Percentiles rank a stretch among this genome's conserved stretches.
Evolutionary conservation across 23 tunicate genomes (phyloP).

Genomic region (Styela clava): DNA sequence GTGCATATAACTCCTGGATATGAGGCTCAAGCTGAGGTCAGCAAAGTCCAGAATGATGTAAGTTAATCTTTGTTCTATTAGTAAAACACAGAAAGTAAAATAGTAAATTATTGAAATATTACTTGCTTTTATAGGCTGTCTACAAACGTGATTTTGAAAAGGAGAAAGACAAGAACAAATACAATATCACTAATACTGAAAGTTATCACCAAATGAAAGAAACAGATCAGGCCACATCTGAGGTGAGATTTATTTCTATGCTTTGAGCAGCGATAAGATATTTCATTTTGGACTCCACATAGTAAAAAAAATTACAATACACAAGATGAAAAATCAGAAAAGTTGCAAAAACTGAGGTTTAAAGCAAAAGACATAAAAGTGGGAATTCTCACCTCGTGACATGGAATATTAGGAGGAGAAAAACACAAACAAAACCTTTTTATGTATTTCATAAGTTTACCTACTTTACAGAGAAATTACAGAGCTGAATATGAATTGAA

Average conservation of each 20-base stretch:
- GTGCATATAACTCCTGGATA: constrained; percentile 97
- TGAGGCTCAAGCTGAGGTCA: constrained; percentile 35
- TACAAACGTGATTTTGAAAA: constrained; percentile 42
- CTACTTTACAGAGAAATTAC: constrained; percentile 46
- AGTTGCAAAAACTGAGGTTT: background rate
- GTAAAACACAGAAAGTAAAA: background rate
- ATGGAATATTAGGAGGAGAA: background rate
- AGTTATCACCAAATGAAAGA: constrained; percentile 20
- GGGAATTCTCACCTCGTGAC: background rate
- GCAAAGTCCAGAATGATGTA: constrained; percentile 27
- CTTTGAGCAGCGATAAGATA: background rate
- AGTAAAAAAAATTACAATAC: background rate
- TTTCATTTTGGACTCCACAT: no score
- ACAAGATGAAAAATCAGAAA: background rate
- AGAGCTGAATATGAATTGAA: constrained; percentile 32
- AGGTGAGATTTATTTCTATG: background rate
- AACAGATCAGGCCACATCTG: constrained; percentile 4
- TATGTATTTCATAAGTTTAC: no score
- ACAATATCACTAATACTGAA: constrained; percentile 15
- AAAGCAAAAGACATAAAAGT: no score
- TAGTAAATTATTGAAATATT: background rate
- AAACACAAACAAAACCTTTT: background rate
- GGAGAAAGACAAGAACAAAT: constrained; percentile 45
- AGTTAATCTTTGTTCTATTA: background rate
- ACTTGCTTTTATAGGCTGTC: constrained; percentile 10